Evolutionary conservation across 1,140 invertebrate species (phyloP).

Genomic region (Drosophila virilis): DNA sequence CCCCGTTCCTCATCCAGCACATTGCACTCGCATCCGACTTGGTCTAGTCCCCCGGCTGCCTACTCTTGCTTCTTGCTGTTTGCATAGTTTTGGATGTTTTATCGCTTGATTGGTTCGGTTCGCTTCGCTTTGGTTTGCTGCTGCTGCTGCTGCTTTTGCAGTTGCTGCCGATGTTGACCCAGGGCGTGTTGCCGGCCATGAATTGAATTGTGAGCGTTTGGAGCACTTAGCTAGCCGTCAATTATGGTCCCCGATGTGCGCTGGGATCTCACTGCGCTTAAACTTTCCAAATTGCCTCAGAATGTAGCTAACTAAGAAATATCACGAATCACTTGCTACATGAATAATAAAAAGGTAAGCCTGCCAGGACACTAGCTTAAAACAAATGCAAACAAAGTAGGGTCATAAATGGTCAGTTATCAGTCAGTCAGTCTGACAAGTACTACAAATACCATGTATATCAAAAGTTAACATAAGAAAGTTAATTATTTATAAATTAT

Average conservation of each 20-base stretch:
- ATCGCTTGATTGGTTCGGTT: slow-evolving; percentile 70
- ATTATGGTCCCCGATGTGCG: slow-evolving; percentile 12
- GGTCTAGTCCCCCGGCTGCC: slow-evolving; percentile 20
- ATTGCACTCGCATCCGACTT: slow-evolving; percentile 47
- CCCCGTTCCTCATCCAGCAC: slow-evolving; percentile 53
- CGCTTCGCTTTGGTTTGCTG: slow-evolving; percentile 41
- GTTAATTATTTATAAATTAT: no score
- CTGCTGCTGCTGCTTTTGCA: slow-evolving; percentile 24
- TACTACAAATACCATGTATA: no score
- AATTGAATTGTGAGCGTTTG: slow-evolving; percentile 59
- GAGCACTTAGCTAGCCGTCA: slow-evolving; percentile 23
- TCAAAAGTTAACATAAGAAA: no score
- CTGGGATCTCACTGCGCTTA: not conserved
- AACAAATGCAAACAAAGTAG: no score
- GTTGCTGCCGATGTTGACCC: slow-evolving; percentile 53
- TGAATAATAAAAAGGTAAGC: no score
- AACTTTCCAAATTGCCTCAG: no score
- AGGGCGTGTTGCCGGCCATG: slow-evolving; percentile 46
- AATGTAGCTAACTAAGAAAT: no score
- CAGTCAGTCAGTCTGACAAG: no score
- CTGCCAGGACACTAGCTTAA: no score
- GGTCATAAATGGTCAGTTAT: no score
- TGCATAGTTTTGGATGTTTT: slow-evolving; percentile 79
- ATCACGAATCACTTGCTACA: no score
- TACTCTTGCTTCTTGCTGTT: slow-evolving; percentile 53